Evolutionary conservation across 2,113 vertebrate species (phyloP).

Genomic region (Cyanoramphus novaezelandiae): DNA sequence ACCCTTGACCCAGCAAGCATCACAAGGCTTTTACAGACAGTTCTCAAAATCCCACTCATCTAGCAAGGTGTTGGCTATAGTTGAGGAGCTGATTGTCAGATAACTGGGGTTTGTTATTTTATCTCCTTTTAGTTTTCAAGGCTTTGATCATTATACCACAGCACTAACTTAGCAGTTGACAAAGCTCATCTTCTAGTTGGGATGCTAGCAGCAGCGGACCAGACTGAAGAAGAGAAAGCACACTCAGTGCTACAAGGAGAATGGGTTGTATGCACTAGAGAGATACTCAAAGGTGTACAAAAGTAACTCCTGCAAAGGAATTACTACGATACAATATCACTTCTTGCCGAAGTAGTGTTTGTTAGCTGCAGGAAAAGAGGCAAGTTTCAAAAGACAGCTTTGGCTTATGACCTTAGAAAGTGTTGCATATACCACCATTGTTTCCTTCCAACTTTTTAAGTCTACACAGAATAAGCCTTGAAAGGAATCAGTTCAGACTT

Average conservation of each 20-base stretch:
- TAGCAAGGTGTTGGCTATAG: not conserved
- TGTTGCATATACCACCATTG: rapidly evolving
- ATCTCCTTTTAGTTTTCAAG: not conserved
- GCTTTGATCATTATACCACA: not conserved
- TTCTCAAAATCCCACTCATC: not conserved
- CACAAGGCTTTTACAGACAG: not conserved
- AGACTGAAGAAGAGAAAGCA: not conserved
- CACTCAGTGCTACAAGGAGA: not conserved
- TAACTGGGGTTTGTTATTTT: not conserved
- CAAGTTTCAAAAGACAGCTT: not conserved
- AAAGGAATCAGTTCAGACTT: not conserved
- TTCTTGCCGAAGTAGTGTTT: not conserved
- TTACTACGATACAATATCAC: not conserved
- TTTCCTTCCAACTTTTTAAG: not conserved
- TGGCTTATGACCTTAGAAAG: not conserved
- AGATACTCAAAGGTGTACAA: not conserved
- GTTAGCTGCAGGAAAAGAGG: not conserved
- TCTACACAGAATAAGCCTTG: not conserved
- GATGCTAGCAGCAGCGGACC: not conserved
- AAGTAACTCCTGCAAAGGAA: not conserved
- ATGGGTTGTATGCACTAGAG: not conserved
- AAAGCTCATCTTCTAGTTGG: not conserved
- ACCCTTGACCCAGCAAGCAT: not conserved
- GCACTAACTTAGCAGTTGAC: not conserved
- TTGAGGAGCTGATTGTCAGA: not conserved